Evolutionary conservation across 2,797 vertebrate genomes (phyloP).

Genomic region (Cryptoprocta ferox): DNA sequence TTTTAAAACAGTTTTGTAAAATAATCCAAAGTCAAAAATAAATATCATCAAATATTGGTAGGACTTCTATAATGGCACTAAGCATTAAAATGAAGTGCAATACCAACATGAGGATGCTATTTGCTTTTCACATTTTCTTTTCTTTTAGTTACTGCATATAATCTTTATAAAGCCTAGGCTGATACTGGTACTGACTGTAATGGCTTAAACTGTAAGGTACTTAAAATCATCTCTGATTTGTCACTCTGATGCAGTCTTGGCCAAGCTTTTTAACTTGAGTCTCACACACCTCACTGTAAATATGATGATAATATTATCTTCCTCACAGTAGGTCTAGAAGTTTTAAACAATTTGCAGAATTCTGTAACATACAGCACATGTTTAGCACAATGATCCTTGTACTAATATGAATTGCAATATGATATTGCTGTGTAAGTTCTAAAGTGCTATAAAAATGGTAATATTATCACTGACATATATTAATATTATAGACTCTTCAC

Average conservation of each 20-base stretch:
- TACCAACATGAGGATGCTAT: neutral
- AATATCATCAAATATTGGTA: neutral
- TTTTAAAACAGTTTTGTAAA: conserved; percentile 27
- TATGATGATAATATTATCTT: neutral
- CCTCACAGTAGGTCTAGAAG: neutral
- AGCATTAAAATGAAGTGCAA: conserved; percentile 13
- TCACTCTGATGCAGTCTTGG: neutral
- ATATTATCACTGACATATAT: neutral
- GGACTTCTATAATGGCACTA: conserved; percentile 12
- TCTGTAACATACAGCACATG: neutral
- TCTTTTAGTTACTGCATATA: conserved; percentile 32
- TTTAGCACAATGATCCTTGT: conserved; percentile 9
- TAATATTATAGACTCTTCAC: neutral
- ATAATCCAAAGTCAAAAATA: conserved; percentile 26
- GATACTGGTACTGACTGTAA: neutral
- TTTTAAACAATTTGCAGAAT: conserved; percentile 44
- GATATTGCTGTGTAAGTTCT: neutral
- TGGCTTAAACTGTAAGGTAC: neutral
- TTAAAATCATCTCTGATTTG: conserved; percentile 38
- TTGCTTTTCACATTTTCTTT: conserved; percentile 43
- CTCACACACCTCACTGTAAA: conserved; percentile 21
- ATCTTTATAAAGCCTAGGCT: neutral
- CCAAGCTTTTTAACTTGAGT: conserved; percentile 16
- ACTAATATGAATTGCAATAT: neutral
- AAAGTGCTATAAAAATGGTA: conserved; percentile 16